Percentiles rank a stretch among this genome's conserved stretches.
Evolutionary conservation across 2,888 invertebrate genomes (phyloP).

Genomic region (Endotricha flammealis): DNA sequence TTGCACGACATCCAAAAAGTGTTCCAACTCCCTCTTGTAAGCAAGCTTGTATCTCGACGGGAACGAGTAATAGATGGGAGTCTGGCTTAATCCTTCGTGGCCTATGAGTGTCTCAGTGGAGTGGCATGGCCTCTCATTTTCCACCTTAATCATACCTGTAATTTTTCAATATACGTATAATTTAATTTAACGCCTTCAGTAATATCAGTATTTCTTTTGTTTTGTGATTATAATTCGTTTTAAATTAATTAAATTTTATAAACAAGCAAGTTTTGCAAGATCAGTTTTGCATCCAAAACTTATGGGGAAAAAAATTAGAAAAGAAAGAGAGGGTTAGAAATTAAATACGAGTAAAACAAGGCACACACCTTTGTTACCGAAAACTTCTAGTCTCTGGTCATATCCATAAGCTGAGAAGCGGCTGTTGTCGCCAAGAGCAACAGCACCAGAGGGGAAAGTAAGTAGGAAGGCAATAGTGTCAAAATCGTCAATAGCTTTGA

Average conservation of each 20-base stretch:
- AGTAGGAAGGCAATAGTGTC: constrained; percentile 80
- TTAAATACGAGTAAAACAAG: too few species aligned
- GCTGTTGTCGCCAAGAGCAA: constrained; percentile 81
- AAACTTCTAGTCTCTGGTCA: constrained; percentile 83
- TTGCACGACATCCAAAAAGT: constrained; percentile 77
- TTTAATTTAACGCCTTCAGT: too few species aligned
- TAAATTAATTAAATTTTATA: too few species aligned
- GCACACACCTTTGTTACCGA: constrained; percentile 72
- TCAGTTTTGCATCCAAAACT: too few species aligned
- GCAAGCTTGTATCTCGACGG: constrained; percentile 75
- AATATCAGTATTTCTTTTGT: too few species aligned
- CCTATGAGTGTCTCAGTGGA: constrained; percentile 57
- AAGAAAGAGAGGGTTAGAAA: too few species aligned
- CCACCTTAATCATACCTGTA: constrained; percentile 66
- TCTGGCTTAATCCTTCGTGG: constrained; percentile 49
- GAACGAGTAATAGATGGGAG: constrained; percentile 80
- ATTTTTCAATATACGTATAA: too few species aligned
- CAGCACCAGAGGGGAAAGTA: constrained; percentile 80
- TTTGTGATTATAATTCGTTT: too few species aligned
- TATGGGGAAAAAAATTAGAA: too few species aligned
- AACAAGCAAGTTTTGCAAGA: too few species aligned
- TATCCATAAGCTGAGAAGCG: constrained; percentile 81
- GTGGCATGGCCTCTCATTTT: constrained; percentile 73
- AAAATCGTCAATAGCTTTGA: constrained; percentile 79
- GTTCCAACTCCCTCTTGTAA: constrained; percentile 77